Evolutionary conservation across 2,113 vertebrate genomes (phyloP).

Genomic region (Cricetomys ansorgei): DNA sequence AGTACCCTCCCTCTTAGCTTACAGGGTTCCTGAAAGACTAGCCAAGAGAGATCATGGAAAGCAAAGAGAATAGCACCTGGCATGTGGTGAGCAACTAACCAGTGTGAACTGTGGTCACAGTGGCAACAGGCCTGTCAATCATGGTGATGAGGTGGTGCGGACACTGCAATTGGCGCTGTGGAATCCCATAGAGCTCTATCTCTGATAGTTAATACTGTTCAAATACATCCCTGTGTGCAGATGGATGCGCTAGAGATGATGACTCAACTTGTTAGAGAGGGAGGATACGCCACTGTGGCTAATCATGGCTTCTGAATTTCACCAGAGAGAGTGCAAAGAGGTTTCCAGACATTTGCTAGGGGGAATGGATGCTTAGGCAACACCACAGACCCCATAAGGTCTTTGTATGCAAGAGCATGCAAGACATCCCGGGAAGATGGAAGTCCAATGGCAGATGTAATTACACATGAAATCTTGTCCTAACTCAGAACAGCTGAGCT

Average conservation of each 20-base stretch:
- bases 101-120: not conserved
- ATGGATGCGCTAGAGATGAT: not conserved
- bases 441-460: not conserved
- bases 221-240: not conserved
- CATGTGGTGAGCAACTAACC: rapidly evolving
- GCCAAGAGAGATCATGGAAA: not conserved
- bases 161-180: not conserved
- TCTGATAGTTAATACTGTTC: not conserved
- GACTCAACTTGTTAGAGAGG: not conserved
- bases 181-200: not conserved
- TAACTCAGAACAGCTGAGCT: not conserved
- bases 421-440: not conserved
- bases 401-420: not conserved
- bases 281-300: not conserved
- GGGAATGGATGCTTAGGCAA: not conserved
- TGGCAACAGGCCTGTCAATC: rapidly evolving
- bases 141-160: not conserved
- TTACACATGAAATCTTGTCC: not conserved
- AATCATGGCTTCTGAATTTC: not conserved
- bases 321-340: not conserved
- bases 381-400: not conserved
- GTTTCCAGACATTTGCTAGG: not conserved
- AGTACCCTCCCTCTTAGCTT: not conserved
- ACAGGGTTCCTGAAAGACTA: not conserved
- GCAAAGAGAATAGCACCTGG: not conserved